Evolutionary conservation across 2,797 vertebrate species (phyloP).

Genomic region (Sphaeramia orbicularis): DNA sequence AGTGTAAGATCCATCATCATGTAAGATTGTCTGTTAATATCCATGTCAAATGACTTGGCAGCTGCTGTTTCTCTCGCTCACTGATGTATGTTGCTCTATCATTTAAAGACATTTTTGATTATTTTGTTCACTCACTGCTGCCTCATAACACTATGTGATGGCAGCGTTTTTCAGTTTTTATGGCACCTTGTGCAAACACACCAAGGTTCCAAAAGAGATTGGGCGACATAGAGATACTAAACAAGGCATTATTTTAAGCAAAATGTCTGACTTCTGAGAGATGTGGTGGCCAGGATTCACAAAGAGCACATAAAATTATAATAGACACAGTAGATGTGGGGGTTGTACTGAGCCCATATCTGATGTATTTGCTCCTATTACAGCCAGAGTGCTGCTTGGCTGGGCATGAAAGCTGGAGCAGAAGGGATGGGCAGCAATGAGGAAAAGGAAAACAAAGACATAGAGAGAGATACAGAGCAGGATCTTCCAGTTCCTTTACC

Average conservation of each 20-base stretch:
- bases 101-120: neutral
- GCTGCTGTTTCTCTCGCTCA: too few species aligned
- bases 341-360: constrained; percentile 15
- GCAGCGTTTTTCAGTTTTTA: neutral
- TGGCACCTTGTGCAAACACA: neutral
- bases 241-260: constrained; percentile 1
- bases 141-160: neutral
- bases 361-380: constrained; percentile 36
- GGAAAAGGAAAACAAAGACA: too few species aligned
- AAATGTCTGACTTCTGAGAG: neutral
- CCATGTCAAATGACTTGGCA: too few species aligned
- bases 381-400: constrained; percentile 20
- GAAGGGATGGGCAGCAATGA: neutral
- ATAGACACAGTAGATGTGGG: constrained; percentile 6
- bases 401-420: constrained; percentile 27
- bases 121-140: neutral
- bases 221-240: neutral
- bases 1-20: too few species aligned
- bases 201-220: neutral
- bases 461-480: neutral
- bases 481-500: constrained; percentile 7
- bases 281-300: neutral
- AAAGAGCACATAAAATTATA: constrained; percentile 2
- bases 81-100: neutral
- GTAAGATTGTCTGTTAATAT: too few species aligned